Conservation (phyloP, 2,113 vertebrate genomes). For the Tylochromis polylepis region DNA sequence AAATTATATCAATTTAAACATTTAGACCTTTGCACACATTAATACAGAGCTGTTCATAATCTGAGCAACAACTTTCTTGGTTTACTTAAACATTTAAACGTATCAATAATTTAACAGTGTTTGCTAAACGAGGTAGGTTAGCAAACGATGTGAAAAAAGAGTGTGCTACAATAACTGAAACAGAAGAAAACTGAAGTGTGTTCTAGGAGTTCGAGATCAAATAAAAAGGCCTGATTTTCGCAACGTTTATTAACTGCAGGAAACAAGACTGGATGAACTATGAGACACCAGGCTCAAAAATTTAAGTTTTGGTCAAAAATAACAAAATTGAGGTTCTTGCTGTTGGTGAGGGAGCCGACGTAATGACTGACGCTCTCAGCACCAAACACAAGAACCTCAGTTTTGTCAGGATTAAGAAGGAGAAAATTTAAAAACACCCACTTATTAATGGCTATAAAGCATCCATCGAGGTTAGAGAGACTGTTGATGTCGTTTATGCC, state of each 20-base stretch:
- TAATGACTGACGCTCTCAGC: neutral
- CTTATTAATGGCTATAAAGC: neutral
- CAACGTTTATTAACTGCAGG: neutral
- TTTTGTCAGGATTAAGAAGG: accelerated
- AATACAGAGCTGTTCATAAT: neutral
- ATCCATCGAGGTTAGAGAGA: neutral
- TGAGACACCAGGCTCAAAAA: neutral
- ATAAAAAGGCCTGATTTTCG: neutral
- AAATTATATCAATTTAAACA: neutral
- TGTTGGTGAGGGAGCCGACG: neutral
- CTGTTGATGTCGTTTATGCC: accelerated
- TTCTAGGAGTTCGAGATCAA: neutral
- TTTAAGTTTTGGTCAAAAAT: neutral
- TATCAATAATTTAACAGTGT: neutral
- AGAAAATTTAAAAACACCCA: accelerated
- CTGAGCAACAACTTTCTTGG: neutral
- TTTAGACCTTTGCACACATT: neutral
- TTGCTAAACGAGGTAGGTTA: neutral
- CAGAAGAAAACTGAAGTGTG: neutral
- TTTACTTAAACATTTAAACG: neutral
- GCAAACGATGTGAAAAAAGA: accelerated
- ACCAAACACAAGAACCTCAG: neutral
- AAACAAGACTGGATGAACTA: neutral
- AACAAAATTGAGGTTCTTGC: neutral
- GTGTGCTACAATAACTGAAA: neutral